Base-by-base conservation (phyloP, 2,113 vertebrate genomes). In the Tragelaphus buxtoni region DNA sequence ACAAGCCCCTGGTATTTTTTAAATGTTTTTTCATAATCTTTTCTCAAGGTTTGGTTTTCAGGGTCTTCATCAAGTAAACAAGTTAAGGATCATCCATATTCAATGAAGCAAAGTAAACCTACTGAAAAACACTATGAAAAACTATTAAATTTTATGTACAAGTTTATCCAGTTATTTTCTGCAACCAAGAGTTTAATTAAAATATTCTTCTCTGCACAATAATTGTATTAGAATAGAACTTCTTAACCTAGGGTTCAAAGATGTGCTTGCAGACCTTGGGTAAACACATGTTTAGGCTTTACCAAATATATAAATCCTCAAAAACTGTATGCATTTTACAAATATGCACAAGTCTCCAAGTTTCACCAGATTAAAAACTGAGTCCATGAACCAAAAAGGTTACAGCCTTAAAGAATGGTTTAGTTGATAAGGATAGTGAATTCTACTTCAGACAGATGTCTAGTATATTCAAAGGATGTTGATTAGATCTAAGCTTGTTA, bases 1-100 rank as follows among this genome's bases (percentile, higher is more conserved):
- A 99, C 99, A 77, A 99, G 99, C 0, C 99, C 99, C 83, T 99
- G 99, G 97, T 99, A 99, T 82, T 99, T 99, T 97, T 99, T 99
- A 53, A 99, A 98, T 9, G 99, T 99, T 98, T 99, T 99, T 94
- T 99, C 99, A 93, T 99, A 99, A 42, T 99, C 99, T 90, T 99
- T 99, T 98, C 99, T 99, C 97, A 99, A 96, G 4, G 98, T 99
- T 92, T 99, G 99, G 96, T 99, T 99, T 96, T 99, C 99, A 94
- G 99, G 98, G 93, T 98, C 99, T 97, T 99, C 99, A 97, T 99
- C 99, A 98, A 98, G 99, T 99, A 98, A 97, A 97, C 32, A 95
- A 97, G 99, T 99, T 98, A 99, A 99, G 99, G 98, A 98, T 89
- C 45, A 97, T 45, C 55, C 32, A 74, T 55, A 91, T 9, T 91